Evolutionary conservation across 2,888 invertebrate genomes (phyloP), one percentile per base, ranked within the genome.

Genomic region (Agrotis exclamationis): DNA sequence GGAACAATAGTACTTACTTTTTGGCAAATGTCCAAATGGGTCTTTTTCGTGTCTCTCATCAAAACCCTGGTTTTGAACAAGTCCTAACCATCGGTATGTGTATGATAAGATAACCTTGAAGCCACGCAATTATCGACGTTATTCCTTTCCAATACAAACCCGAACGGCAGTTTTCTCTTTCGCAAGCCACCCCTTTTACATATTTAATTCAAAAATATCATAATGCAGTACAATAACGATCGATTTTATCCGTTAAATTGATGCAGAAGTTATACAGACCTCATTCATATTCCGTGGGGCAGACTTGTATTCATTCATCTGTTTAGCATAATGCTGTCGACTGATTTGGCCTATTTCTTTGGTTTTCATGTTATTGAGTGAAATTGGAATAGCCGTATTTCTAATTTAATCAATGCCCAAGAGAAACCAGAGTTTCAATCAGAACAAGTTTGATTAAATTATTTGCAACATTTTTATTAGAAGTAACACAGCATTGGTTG

Each of bases 201-300:
- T 74, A 67, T 57, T 57, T 28, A 28, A 67, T 47, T 57, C 7
- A 48, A 75, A 48, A 75, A 58, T 63, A 28, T 62, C 22, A 13
- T 44, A 56, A 63, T 77, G 77, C 75, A 75, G 63, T 51, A 22
- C n/a, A n/a, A n/a, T 47, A 77, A 64, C 20, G 47, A 77, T 76
- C 60, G 75, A 77, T 76, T 71, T 59, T 45, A 28, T 60, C 13
- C 18, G 13, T 54, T 63, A 63, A 63, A 76, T 70, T 44, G 48
- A 54, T 33, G 70, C 58, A 70, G 45, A 44, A 48, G 39, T 60
- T 51, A 51, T 70, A 56, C 39, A 59, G 48, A 33, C 18, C 28
- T 50, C 58, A 45, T 62, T 16, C 28, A 33, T 69, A 58, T 75
- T 58, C 18, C 0, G 24, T 45, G 20, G 56, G 53, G 53, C 9